Evolutionary conservation across 2,113 vertebrate genomes (phyloP).

Genomic region (Callithrix jacchus): DNA sequence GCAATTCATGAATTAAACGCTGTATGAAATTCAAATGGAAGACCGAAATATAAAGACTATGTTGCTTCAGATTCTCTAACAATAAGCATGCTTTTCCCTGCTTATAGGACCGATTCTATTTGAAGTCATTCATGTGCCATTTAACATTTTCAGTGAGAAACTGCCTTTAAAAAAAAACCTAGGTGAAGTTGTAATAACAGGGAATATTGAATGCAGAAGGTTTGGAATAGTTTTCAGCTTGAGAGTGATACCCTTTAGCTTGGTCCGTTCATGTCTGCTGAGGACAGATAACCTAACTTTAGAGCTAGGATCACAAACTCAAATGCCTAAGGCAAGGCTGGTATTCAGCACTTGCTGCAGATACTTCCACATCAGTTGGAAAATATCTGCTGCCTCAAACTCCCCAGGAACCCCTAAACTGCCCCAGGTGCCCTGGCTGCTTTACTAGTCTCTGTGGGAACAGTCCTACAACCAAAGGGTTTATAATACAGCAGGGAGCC

Average conservation of each 20-base stretch:
- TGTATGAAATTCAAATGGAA: not conserved
- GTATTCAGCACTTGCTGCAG: not conserved
- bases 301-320: not conserved
- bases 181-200: not conserved
- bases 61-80: not conserved
- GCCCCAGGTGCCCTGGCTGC: not conserved
- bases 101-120: constrained; percentile 10
- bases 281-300: not conserved
- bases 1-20: constrained; percentile 7
- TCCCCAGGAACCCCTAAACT: too few relatives aligned
- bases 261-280: not conserved
- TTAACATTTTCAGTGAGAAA: constrained; percentile 50
- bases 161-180: not conserved
- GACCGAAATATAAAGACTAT: not conserved
- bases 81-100: constrained; percentile 15
- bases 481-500: not conserved
- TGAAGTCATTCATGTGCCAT: constrained; percentile 36
- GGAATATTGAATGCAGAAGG: not conserved
- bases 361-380: not conserved
- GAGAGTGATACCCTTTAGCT: not conserved
- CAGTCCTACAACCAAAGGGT: not conserved
- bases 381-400: not conserved
- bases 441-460: not conserved
- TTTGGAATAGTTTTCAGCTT: not conserved
- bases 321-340: not conserved